Conservation (phyloP, 1,140 invertebrate genomes). For the Trichonephila clavata region DNA sequence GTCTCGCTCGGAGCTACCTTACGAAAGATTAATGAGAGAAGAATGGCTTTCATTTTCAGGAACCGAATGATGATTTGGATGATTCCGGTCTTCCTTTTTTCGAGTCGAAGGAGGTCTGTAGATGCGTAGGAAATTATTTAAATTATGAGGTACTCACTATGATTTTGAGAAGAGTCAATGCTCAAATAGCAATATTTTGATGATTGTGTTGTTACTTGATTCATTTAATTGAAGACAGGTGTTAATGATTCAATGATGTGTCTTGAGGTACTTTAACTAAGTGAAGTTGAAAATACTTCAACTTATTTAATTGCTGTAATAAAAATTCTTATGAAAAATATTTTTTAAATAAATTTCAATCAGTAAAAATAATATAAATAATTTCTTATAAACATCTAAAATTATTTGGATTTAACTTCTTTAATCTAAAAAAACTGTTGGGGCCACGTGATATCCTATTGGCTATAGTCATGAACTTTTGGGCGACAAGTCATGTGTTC, state of each 20-base stretch:
- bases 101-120: not conserved
- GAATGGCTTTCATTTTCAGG: constrained; percentile 62
- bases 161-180: not conserved
- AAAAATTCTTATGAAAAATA: no score
- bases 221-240: not conserved
- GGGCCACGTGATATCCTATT: no score
- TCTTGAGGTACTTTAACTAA: not conserved
- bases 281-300: not conserved
- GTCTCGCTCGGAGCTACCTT: not conserved
- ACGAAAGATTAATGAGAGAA: constrained; percentile 46
- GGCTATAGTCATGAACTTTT: no score
- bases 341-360: no score
- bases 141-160: not conserved
- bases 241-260: not conserved
- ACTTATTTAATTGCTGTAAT: not conserved
- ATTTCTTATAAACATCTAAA: no score
- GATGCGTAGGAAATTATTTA: no score
- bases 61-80: constrained; percentile 21
- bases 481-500: no score
- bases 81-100: not conserved
- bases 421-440: no score
- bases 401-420: no score
- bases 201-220: not conserved
- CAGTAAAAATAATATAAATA: no score
- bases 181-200: not conserved